A percentile compares a stretch with the other conserved stretches of the same genome.
Conservation (phyloP, 1,140 invertebrate species). For the Ceratosolen fusciceps region DNA sequence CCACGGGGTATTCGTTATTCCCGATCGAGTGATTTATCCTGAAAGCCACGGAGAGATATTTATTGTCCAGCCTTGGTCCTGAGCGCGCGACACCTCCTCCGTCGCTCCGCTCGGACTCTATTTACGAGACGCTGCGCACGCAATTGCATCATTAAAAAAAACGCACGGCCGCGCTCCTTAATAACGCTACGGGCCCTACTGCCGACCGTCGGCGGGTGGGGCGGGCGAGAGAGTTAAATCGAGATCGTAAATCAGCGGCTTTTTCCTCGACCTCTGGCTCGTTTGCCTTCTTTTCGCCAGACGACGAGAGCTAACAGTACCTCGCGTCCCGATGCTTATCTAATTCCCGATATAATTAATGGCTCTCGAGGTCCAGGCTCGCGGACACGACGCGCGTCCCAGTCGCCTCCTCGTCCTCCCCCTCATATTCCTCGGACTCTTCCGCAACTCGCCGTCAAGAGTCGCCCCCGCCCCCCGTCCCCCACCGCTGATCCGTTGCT, state of each 20-base stretch:
- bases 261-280: background rate
- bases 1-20: slow-evolving; percentile 7
- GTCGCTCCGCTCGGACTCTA: background rate
- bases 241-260: slow-evolving; percentile 12
- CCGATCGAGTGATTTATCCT: background rate
- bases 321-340: background rate
- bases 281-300: slow-evolving; percentile 2
- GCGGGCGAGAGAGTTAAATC: background rate
- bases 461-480: no score
- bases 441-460: background rate
- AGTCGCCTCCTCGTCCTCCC: background rate
- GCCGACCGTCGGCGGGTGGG: no score
- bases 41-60: background rate
- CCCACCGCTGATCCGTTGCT: no score
- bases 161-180: background rate
- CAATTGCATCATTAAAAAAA: slow-evolving; percentile 18
- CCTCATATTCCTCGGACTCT: no score
- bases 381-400: background rate
- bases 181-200: background rate
- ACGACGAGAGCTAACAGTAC: background rate
- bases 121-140: background rate
- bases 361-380: background rate
- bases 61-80: slow-evolving; percentile 9
- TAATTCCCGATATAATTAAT: slow-evolving; percentile 30
- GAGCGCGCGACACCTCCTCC: background rate